These are phyloP conservation scores for Entomyzon cyanotis DNA, from an alignment of 2,113 vertebrate species.

Conservation along the genomic window DNA sequence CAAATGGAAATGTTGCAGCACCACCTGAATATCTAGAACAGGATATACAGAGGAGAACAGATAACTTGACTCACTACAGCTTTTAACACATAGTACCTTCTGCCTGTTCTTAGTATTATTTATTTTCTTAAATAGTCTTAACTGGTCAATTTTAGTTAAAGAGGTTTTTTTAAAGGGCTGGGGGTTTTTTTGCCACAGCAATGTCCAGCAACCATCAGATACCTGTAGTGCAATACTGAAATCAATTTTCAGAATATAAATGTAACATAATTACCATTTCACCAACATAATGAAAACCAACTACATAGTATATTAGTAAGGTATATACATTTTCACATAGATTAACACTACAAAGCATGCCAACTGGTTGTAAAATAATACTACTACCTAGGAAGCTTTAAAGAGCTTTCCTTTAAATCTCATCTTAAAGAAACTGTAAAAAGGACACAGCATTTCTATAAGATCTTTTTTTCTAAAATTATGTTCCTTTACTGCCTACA, in stretches of 20 bases:
- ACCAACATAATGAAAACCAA: background rate
- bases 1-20: background rate
- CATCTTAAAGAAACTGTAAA: slow-evolving; percentile 10
- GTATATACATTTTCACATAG: background rate
- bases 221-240: background rate
- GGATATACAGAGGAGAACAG: background rate
- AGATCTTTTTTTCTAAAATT: background rate
- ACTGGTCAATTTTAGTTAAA: background rate
- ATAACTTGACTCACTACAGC: background rate
- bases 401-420: background rate
- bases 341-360: slow-evolving; percentile 8
- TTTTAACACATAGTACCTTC: background rate
- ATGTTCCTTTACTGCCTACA: background rate
- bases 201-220: background rate
- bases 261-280: slow-evolving; percentile 3
- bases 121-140: background rate
- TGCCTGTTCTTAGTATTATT: background rate
- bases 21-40: background rate
- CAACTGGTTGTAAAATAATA: slow-evolving; percentile 9
- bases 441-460: background rate
- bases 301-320: background rate
- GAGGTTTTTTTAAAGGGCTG: background rate
- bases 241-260: background rate
- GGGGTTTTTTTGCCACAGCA: background rate
- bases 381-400: background rate